phyloP scores from a whole-genome alignment of 2,113 vertebrate genomes.

The Anolis sagrei region DNA sequence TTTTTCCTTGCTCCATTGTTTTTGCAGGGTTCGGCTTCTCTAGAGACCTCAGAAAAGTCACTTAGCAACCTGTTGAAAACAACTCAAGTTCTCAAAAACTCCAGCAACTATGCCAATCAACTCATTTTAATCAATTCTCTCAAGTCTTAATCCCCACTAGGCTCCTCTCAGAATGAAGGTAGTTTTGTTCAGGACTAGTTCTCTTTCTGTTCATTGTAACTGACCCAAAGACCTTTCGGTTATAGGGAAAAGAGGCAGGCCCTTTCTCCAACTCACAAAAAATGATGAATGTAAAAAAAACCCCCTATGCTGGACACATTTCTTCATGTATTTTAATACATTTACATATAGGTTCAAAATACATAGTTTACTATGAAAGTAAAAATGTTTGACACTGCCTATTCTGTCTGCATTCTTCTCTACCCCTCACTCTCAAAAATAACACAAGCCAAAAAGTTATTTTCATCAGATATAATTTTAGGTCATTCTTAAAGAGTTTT shows the following conservation, averaged over 20 bases:
- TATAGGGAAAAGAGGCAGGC: background rate
- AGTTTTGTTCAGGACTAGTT: slow-evolving; percentile 19
- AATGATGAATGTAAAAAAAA: slow-evolving; percentile 9
- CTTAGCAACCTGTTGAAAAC: slow-evolving; percentile 86
- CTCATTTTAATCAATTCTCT: slow-evolving; percentile 53
- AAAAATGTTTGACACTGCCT: slow-evolving; percentile 4
- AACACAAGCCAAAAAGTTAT: too few relatives aligned
- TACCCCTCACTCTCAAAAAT: background rate
- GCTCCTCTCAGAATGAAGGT: slow-evolving; percentile 21
- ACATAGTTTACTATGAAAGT: background rate
- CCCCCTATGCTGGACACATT: slow-evolving; percentile 7
- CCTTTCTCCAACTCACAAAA: slow-evolving; percentile 9
- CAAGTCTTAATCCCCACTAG: slow-evolving; percentile 7
- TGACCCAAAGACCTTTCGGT: background rate
- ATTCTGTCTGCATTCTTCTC: background rate
- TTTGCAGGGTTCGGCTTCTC: slow-evolving; percentile 84
- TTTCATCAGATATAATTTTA: too few relatives aligned
- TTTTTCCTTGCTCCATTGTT: slow-evolving; percentile 92
- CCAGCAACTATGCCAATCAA: slow-evolving; percentile 45
- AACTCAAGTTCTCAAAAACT: slow-evolving; percentile 64
- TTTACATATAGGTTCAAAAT: background rate
- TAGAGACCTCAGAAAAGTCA: slow-evolving; percentile 83
- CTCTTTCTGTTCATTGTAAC: slow-evolving; percentile 28
- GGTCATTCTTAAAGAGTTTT: too few relatives aligned
- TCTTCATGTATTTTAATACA: background rate